Conservation (phyloP, 2,113 vertebrate genomes). For the Crotalus viridis region DNA sequence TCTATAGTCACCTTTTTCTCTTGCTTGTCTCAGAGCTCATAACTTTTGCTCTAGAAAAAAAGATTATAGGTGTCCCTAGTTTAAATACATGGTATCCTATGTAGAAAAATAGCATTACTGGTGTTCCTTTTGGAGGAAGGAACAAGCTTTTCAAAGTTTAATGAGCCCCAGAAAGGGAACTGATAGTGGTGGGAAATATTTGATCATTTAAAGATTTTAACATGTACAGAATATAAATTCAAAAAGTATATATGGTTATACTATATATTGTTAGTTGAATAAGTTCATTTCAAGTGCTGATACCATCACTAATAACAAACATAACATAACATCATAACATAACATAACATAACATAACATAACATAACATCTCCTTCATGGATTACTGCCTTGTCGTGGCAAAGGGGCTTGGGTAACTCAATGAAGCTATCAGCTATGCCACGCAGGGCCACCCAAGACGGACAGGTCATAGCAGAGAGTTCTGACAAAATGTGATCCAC, state of each 20-base stretch:
- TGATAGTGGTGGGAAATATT: not conserved
- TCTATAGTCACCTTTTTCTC: not conserved
- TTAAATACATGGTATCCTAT: not conserved
- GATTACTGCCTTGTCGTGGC: too few relatives aligned
- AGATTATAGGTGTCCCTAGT: not conserved
- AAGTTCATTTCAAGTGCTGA: too few relatives aligned
- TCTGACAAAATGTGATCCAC: too few relatives aligned
- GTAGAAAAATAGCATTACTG: not conserved
- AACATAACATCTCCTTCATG: too few relatives aligned
- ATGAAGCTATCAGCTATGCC: too few relatives aligned
- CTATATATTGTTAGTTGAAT: not conserved
- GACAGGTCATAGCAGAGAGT: too few relatives aligned
- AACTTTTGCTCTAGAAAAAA: not conserved
- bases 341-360: too few relatives aligned
- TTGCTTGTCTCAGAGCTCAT: not conserved
- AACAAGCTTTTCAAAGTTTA: not conserved
- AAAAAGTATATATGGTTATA: not conserved
- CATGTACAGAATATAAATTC: not conserved
- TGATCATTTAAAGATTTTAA: not conserved
- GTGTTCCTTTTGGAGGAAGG: not conserved
- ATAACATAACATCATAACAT: too few relatives aligned
- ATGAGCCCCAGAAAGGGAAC: not conserved
- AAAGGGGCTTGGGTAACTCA: too few relatives aligned
- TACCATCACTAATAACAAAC: too few relatives aligned
- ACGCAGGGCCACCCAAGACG: too few relatives aligned